These are phyloP conservation scores for Dryobates pubescens DNA, from an alignment of 2,797 vertebrate genomes.

Conservation along the genomic window DNA sequence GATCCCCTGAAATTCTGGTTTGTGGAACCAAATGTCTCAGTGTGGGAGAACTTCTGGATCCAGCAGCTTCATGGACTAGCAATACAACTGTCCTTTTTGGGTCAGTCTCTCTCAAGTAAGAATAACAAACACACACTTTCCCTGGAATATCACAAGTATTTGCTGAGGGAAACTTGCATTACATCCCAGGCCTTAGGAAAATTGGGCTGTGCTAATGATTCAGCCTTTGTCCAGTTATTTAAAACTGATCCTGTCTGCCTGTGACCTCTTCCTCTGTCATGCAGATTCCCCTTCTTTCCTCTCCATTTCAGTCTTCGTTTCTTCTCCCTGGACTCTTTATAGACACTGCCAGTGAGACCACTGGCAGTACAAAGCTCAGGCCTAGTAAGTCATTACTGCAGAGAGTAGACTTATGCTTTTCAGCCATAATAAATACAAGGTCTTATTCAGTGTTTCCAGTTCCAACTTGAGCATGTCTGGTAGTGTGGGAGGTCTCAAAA, in stretches of 20 bases:
- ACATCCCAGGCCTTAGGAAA: neutral
- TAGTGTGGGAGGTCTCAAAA: neutral
- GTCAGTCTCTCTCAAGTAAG: neutral
- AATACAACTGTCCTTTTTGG: neutral
- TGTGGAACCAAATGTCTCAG: neutral
- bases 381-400: neutral
- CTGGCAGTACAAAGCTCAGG: neutral
- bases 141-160: neutral
- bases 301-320: neutral
- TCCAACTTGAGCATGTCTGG: neutral
- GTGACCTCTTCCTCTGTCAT: neutral
- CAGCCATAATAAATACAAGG: neutral
- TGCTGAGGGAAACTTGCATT: neutral
- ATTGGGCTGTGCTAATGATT: neutral
- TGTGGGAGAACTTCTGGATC: neutral
- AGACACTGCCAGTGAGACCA: accelerated
- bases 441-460: neutral
- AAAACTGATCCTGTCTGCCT: neutral
- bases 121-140: neutral
- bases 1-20: neutral
- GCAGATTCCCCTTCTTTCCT: neutral
- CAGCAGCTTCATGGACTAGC: neutral
- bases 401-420: neutral
- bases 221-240: neutral
- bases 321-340: accelerated